Percentiles rank a stretch among this genome's conserved stretches.
Evolutionary conservation across 2,888 invertebrate genomes (phyloP).

Genomic region (Nemotelus nigrinus): DNA sequence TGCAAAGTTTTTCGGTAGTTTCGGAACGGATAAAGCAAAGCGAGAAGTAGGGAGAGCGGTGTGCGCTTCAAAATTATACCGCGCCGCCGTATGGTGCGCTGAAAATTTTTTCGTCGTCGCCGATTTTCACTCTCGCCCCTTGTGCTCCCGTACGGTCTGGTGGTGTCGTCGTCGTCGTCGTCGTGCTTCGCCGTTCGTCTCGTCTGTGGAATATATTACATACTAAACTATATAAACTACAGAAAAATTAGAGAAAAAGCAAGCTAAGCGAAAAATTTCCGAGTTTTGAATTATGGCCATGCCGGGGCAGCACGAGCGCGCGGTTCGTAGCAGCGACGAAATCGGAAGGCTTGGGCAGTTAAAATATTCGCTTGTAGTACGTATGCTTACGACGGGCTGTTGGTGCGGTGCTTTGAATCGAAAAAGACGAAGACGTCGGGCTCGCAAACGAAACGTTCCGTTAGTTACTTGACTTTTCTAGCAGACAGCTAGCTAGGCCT

Average conservation of each 20-base stretch:
- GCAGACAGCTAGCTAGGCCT: neutral
- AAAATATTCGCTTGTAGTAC: conserved; percentile 7
- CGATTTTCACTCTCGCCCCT: neutral
- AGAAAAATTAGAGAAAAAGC: conserved; percentile 8
- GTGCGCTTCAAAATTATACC: conserved; percentile 9
- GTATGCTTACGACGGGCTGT: neutral
- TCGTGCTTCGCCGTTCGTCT: neutral
- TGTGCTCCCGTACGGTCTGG: neutral
- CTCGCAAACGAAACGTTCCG: too few relatives aligned
- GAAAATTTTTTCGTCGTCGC: conserved; percentile 14
- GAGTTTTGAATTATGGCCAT: conserved; percentile 9
- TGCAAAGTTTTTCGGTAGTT: conserved; percentile 17
- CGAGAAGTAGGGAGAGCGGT: conserved; percentile 28
- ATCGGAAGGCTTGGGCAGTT: conserved; percentile 4
- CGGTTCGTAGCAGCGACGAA: conserved; percentile 1
- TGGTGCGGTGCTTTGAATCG: too few relatives aligned
- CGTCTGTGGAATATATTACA: conserved; percentile 17
- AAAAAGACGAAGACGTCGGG: too few relatives aligned
- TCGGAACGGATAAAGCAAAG: conserved; percentile 2
- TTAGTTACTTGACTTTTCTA: neutral
- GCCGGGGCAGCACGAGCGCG: conserved; percentile 21
- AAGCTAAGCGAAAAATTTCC: neutral
- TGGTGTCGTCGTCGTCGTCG: neutral
- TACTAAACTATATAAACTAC: neutral
- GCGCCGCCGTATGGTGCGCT: conserved; percentile 35